Percentiles rank a stretch among this genome's conserved stretches.
These are phyloP conservation scores for Gymnothorax reevesii DNA, from an alignment of 2,797 vertebrate genomes.

Conservation along the genomic window DNA sequence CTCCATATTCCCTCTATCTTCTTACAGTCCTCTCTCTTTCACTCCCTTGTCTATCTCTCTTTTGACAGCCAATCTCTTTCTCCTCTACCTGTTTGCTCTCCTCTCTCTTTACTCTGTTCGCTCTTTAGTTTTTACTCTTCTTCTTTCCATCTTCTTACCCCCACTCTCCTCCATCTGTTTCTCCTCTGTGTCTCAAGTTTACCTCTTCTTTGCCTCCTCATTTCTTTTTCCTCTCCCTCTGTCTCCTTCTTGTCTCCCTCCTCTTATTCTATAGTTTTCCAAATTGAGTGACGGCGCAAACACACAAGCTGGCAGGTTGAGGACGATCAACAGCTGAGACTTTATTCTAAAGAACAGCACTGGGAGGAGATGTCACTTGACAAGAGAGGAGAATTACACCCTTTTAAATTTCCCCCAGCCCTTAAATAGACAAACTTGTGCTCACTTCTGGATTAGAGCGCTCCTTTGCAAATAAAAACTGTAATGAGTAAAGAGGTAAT, in stretches of 20 bases:
- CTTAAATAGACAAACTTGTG: background rate
- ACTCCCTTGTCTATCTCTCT: too few species aligned
- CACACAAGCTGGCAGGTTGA: background rate
- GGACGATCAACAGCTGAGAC: background rate
- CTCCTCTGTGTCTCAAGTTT: background rate
- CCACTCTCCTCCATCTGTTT: too few species aligned
- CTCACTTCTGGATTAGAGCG: background rate
- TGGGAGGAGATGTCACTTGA: constrained; percentile 2
- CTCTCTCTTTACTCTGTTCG: background rate
- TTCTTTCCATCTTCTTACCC: background rate
- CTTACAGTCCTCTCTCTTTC: too few species aligned
- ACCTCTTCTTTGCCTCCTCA: too few species aligned
- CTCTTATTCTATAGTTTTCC: background rate
- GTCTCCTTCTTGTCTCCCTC: background rate
- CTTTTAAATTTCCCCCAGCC: constrained; percentile 35
- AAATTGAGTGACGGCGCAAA: background rate
- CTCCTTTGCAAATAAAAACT: background rate
- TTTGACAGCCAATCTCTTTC: too few species aligned
- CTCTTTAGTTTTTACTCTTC: too few species aligned
- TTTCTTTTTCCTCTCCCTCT: background rate
- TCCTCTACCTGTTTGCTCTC: background rate
- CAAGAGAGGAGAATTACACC: constrained; percentile 47
- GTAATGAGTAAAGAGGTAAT: background rate
- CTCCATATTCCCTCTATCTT: too few species aligned
- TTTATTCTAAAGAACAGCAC: background rate